Conservation (phyloP, 2,113 vertebrate species). For the Elephas maximus region DNA sequence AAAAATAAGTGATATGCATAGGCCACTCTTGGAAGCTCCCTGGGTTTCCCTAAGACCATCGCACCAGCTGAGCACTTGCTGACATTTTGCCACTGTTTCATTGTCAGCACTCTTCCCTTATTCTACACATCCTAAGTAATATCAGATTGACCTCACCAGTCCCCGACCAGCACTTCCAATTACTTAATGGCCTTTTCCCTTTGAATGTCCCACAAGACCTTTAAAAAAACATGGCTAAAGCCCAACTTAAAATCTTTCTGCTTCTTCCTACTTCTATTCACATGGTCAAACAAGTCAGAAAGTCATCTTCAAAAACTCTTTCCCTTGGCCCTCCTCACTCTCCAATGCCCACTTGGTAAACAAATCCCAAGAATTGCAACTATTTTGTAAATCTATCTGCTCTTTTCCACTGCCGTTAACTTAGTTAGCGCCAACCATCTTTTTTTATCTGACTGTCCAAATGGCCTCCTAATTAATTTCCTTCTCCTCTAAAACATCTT, state of each 20-base stretch:
- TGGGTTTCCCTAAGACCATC: not conserved
- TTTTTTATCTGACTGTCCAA: not conserved
- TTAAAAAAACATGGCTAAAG: not conserved
- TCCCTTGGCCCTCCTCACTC: not conserved
- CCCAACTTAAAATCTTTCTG: not conserved
- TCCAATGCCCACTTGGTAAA: not conserved
- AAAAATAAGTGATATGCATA: not conserved
- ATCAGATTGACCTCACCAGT: not conserved
- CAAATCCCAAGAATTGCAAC: not conserved
- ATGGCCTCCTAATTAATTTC: not conserved
- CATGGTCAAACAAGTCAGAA: not conserved
- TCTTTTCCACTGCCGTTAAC: not conserved
- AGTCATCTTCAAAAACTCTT: not conserved
- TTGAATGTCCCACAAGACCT: not conserved
- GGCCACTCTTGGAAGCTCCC: not conserved
- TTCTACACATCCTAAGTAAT: accelerated
- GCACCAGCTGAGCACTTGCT: not conserved
- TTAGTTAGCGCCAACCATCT: not conserved
- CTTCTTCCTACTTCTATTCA: not conserved
- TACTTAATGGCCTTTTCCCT: not conserved
- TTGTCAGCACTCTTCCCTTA: not conserved
- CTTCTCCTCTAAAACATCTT: not conserved
- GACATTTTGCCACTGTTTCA: not conserved
- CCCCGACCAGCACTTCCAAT: not conserved
- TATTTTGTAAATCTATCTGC: not conserved